Conservation (phyloP, 2,888 invertebrate genomes). For the Kuschelorhynchus macadamiae region DNA sequence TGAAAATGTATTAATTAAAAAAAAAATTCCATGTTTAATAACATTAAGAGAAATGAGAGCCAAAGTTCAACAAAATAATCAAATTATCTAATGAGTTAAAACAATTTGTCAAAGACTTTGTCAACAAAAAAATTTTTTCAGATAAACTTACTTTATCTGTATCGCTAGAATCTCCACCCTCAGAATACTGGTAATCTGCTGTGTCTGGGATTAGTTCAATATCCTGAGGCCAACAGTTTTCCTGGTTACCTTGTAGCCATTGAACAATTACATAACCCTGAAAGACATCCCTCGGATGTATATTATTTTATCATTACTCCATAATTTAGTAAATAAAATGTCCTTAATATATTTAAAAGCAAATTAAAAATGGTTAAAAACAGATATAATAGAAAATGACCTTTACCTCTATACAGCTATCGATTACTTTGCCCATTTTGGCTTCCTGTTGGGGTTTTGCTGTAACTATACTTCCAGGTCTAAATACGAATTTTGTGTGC, state of each 20-base stretch:
- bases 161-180: conserved; percentile 63
- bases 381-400: not conserved
- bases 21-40: no score
- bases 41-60: no score
- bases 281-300: conserved; percentile 1
- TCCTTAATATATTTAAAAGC: no score
- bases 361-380: no score
- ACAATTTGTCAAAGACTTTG: not conserved
- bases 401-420: conserved; percentile 82
- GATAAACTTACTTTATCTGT: conserved; percentile 43
- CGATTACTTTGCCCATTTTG: conserved; percentile 84
- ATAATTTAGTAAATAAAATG: not conserved
- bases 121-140: not conserved
- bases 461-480: conserved; percentile 93
- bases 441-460: conserved; percentile 67
- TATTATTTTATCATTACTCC: not conserved
- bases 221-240: conserved; percentile 93
- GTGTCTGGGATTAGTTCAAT: conserved; percentile 79
- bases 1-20: no score
- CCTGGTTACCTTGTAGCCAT: conserved; percentile 90
- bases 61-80: no score
- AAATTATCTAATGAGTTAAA: no score
- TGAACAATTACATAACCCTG: conserved; percentile 87
- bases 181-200: conserved; percentile 82
- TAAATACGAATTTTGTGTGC: conserved; percentile 94